Conservation (phyloP, 2,113 vertebrate genomes). For the Trichomycterus rosablanca region DNA sequence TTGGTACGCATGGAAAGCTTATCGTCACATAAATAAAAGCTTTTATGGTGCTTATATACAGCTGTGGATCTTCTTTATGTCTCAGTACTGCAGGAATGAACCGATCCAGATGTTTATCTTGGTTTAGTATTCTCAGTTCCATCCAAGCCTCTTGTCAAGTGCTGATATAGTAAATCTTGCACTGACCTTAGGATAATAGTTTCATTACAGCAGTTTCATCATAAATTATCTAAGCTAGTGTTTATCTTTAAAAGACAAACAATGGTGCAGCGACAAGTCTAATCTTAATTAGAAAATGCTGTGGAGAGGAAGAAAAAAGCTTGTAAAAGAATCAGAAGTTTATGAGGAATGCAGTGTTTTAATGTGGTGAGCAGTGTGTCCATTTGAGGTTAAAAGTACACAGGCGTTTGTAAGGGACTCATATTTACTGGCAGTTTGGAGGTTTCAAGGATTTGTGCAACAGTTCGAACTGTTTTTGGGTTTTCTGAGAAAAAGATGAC, state of each 20-base stretch:
- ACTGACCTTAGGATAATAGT: background rate
- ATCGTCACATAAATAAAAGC: no score
- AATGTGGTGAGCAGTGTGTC: background rate
- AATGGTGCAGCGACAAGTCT: background rate
- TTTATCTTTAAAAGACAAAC: conserved; percentile 6
- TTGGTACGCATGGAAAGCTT: no score
- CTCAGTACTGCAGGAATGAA: background rate
- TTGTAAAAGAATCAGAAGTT: background rate
- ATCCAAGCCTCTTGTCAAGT: background rate
- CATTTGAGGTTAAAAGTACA: no score
- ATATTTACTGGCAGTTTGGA: no score
- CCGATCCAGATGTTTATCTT: background rate
- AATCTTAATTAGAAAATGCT: conserved; percentile 30
- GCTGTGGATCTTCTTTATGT: background rate
- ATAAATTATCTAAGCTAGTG: conserved; percentile 3
- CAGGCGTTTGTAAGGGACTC: no score
- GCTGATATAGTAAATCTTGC: background rate
- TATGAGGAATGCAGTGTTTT: background rate
- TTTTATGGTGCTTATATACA: no score
- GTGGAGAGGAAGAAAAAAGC: conserved; percentile 13
- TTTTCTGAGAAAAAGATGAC: no score
- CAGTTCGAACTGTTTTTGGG: no score
- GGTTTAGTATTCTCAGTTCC: background rate
- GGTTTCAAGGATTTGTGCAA: no score
- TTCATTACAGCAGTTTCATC: conserved; percentile 6